phyloP scores from a whole-genome alignment of 2,113 vertebrate genomes.

The Microtus oregoni region DNA sequence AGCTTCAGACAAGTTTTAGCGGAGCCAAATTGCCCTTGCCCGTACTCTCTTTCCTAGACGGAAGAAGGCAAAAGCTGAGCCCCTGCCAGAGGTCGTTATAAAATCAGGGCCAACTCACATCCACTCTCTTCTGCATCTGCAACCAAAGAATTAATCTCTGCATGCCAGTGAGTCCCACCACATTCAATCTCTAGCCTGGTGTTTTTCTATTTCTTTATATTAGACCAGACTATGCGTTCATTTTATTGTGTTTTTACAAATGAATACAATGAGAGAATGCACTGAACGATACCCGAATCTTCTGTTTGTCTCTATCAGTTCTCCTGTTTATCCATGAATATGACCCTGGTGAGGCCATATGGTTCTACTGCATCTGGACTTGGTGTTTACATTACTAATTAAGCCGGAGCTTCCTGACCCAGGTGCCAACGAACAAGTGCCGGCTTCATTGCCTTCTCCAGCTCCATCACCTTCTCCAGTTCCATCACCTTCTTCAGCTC shows the following conservation, averaged over 20 bases:
- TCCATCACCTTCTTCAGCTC: neutral
- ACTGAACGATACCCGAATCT: neutral
- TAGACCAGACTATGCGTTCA: neutral
- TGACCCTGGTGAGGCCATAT: neutral
- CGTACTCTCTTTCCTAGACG: neutral
- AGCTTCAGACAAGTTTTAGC: neutral
- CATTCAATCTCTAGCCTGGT: neutral
- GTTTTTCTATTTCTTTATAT: neutral
- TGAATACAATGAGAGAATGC: neutral
- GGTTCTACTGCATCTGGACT: neutral
- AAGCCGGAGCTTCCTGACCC: neutral
- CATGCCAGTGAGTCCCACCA: neutral
- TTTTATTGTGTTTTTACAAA: neutral
- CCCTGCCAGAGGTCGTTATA: neutral
- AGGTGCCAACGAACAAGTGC: neutral
- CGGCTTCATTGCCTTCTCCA: neutral
- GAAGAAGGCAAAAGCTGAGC: neutral
- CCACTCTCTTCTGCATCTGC: too few relatives aligned
- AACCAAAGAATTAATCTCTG: neutral
- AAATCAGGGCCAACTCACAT: neutral
- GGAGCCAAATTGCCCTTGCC: neutral
- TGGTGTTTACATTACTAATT: constrained; percentile 20
- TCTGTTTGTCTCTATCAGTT: neutral
- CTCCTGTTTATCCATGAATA: neutral
- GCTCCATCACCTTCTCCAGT: too few relatives aligned